These are phyloP conservation scores for Ciconia maguari DNA, from an alignment of 2,113 vertebrate genomes.

Conservation along the genomic window DNA sequence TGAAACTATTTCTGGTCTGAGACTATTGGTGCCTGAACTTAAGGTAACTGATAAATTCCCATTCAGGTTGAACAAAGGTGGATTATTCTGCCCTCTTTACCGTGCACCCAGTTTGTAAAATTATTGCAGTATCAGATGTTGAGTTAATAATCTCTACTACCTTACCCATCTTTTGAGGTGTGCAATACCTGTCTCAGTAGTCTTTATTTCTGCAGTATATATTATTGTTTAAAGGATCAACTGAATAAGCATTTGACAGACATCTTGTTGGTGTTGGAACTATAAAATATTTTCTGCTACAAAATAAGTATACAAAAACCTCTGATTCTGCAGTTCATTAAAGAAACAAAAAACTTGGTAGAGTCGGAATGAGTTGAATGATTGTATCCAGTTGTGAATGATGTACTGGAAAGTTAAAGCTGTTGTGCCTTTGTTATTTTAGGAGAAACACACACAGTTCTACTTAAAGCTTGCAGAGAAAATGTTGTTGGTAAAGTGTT, in stretches of 20 bases:
- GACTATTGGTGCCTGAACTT: rapidly evolving
- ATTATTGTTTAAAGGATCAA: neutral
- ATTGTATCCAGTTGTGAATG: neutral
- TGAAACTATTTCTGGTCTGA: neutral
- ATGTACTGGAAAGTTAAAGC: neutral
- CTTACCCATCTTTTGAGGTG: neutral
- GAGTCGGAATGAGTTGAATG: neutral
- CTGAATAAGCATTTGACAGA: neutral
- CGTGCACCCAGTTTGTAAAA: neutral
- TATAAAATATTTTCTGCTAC: neutral
- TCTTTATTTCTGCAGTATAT: neutral
- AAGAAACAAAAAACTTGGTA: neutral
- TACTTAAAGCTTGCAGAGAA: neutral
- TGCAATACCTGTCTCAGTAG: neutral
- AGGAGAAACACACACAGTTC: neutral
- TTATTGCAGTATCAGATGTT: neutral
- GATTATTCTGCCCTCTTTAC: neutral
- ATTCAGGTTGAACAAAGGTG: neutral
- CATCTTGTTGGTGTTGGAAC: neutral
- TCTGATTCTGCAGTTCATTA: neutral
- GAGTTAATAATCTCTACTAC: neutral
- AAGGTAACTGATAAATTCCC: neutral
- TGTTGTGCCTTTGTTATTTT: neutral
- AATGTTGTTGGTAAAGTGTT: neutral
- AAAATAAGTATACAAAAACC: neutral